These are phyloP conservation scores for Hirtodrosophila alboralis DNA, from an alignment of 2,888 invertebrate genomes.

Conservation along the genomic window DNA sequence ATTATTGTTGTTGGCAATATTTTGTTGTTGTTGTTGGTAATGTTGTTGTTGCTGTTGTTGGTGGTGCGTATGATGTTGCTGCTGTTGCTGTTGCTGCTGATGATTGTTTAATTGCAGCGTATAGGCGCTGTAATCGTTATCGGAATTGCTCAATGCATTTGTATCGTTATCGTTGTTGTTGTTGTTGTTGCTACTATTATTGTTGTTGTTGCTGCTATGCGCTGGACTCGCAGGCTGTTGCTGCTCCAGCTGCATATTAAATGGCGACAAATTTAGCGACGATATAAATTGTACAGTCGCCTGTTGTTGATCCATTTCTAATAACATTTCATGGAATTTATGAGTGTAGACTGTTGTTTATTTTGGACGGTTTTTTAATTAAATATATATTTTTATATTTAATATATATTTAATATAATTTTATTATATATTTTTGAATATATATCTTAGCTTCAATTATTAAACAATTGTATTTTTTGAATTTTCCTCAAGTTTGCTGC, in stretches of 20 bases:
- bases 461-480: neutral
- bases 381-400: slow-evolving; percentile 18
- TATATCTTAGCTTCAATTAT: slow-evolving; percentile 1
- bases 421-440: slow-evolving; percentile 8
- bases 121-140: slow-evolving; percentile 78
- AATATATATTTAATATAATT: slow-evolving; percentile 13
- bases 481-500: too few relatives aligned
- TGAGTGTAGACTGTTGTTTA: slow-evolving; percentile 3
- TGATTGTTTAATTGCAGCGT: slow-evolving; percentile 72
- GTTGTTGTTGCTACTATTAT: slow-evolving; percentile 42
- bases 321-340: slow-evolving; percentile 86
- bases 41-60: slow-evolving; percentile 78
- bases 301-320: slow-evolving; percentile 93
- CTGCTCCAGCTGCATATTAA: slow-evolving; percentile 89
- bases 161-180: slow-evolving; percentile 72
- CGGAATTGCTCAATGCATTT: slow-evolving; percentile 64
- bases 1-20: slow-evolving; percentile 82
- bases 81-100: slow-evolving; percentile 62
- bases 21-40: slow-evolving; percentile 82
- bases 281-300: slow-evolving; percentile 92
- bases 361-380: slow-evolving; percentile 47
- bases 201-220: slow-evolving; percentile 67
- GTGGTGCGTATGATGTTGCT: slow-evolving; percentile 53
- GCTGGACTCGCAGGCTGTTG: slow-evolving; percentile 86
- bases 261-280: slow-evolving; percentile 95